These are phyloP conservation scores for Agriotes lineatus DNA, from an alignment of 2,888 invertebrate species.

Conservation along the genomic window DNA sequence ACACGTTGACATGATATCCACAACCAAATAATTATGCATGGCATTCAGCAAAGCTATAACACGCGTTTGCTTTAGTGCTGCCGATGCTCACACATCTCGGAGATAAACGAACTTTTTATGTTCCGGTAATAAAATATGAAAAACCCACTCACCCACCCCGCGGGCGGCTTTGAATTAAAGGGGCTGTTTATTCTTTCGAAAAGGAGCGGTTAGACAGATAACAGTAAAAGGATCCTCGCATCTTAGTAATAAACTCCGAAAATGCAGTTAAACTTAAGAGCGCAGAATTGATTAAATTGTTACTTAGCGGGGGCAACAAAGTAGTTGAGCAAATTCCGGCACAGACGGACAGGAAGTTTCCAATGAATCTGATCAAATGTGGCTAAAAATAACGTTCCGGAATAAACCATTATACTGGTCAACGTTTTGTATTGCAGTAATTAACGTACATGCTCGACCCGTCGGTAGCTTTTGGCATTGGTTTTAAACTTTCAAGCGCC, in stretches of 20 bases:
- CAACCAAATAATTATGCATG: slow-evolving; percentile 21
- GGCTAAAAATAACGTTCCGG: slow-evolving; percentile 11
- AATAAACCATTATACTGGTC: neutral
- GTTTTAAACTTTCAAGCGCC: no score
- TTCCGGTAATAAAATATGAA: slow-evolving; percentile 3
- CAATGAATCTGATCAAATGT: slow-evolving; percentile 2
- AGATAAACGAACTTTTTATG: slow-evolving; percentile 4
- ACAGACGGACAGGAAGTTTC: slow-evolving; percentile 1
- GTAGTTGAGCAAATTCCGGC: neutral
- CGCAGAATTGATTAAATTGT: slow-evolving; percentile 10
- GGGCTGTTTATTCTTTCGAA: neutral
- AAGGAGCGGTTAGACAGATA: neutral
- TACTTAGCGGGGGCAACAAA: neutral
- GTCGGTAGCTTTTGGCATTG: no score
- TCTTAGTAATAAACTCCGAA: neutral
- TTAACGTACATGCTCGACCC: no score
- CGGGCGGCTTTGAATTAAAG: neutral
- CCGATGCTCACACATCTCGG: neutral
- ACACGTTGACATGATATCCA: slow-evolving; percentile 9
- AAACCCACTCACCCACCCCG: neutral
- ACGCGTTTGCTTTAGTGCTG: neutral
- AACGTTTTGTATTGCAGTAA: neutral
- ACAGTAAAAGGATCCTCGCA: neutral
- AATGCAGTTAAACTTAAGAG: slow-evolving; percentile 7
- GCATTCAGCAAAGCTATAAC: neutral